Base-by-base conservation (phyloP, 2,113 vertebrate genomes). In the Plotosus lineatus region DNA sequence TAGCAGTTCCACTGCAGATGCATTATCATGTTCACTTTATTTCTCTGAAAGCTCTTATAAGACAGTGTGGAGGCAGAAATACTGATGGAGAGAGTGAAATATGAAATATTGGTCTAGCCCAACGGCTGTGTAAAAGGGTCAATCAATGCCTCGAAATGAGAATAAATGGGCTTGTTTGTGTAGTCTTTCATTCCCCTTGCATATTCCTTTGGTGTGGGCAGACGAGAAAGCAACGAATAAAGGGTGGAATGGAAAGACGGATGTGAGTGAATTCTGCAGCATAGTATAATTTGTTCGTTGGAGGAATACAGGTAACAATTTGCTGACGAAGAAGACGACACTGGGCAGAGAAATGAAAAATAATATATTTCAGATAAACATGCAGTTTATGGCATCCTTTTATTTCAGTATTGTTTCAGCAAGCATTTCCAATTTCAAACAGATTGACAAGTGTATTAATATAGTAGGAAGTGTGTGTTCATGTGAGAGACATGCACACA, bases 91-190 rank as follows among this genome's bases (percentile, higher is more conserved):
- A 55, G 55, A 36, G 66, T 56, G 75, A 56, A 71, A 56, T n/a
- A 82, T 88, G 89, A 92, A 89, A 88, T 88, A 88, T 91, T 83
- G 88, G 85, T 87, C 75, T 83, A 73, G 58, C 75, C 82, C 15
- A 10, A 79, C 6, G 74, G 61, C 48, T 77, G 75, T 81, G 88
- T 84, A 87, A 90, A 89, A 55, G 58, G 89, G 75, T 82, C 86
- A 88, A 88, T 92, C 88, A 73, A 89, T 91, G 78, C 58, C 82
- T 83, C 83, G 53, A 83, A 82, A 88, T 88, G 85, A 86, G 87
- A 89, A 90, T 88, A 88, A 91, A 91, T 90, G 88, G 71, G 23
- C 58, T 61, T 28, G 58, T 65, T 81, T 75, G 72, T 75, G 79
- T 65, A 65, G 72, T 75, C 31, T 46, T 40, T 65, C 31, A 17